phyloP scores from a whole-genome alignment of 2,888 invertebrate genomes.

The Spodoptera picta region DNA sequence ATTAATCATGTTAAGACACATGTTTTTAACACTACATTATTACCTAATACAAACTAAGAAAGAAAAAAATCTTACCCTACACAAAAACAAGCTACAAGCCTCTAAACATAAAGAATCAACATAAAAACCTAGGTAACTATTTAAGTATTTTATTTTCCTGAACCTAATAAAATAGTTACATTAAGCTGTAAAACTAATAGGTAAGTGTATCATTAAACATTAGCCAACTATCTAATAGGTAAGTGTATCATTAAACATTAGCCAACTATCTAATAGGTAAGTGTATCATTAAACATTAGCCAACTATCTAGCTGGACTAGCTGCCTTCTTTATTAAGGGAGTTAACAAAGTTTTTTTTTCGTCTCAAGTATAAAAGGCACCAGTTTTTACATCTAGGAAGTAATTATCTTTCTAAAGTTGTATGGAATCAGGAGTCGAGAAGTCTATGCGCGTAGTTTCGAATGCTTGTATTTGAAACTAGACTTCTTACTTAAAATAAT shows the following conservation, averaged over 20 bases:
- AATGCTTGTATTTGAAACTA: slow-evolving; percentile 6
- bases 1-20: no score
- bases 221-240: slow-evolving; percentile 44
- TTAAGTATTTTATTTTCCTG: no score
- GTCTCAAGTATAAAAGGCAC: slow-evolving; percentile 65
- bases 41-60: no score
- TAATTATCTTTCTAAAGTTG: slow-evolving; percentile 78
- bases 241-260: slow-evolving; percentile 50
- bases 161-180: slow-evolving; percentile 1
- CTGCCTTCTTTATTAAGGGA: slow-evolving; percentile 56
- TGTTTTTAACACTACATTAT: no score
- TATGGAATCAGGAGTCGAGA: slow-evolving; percentile 69
- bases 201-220: slow-evolving; percentile 47
- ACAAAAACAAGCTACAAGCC: no score
- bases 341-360: slow-evolving; percentile 61
- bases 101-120: not conserved
- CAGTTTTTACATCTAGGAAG: slow-evolving; percentile 78
- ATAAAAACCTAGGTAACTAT: no score
- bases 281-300: slow-evolving; percentile 49
- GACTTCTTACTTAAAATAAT: no score
- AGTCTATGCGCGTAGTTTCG: slow-evolving; percentile 60
- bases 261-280: slow-evolving; percentile 37
- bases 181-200: slow-evolving; percentile 19
- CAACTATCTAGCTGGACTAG: slow-evolving; percentile 40
- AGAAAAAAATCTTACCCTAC: no score